Base-by-base conservation (phyloP, 2,888 invertebrate genomes). In the Torymus texanus region DNA sequence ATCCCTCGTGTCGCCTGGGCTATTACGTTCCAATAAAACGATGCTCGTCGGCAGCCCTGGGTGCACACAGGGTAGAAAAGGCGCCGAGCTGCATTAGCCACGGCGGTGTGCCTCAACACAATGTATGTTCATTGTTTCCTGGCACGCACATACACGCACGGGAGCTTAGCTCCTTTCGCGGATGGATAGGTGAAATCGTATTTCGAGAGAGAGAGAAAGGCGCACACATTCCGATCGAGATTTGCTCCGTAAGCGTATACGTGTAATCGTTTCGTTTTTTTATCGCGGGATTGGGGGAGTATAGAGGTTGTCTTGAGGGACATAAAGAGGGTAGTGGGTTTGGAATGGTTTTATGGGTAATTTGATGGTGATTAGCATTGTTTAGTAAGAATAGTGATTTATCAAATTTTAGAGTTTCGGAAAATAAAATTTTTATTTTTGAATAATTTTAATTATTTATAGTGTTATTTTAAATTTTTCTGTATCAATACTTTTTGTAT, bases 51-150 rank as follows among this genome's bases (percentile, higher is more conserved):
- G 18, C 56, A n/a, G 66, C 67, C n/a, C 21, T 11, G 14, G 50
- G 59, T 50, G 16, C 18, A 11, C 14, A 21, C 21, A 21, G 21
- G 21, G 2, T 11, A 72, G 63, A 72, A 59, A 53, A 62, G 66
- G 62, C 67, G 41, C 68, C 68, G 59, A 78, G 75, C 75, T 62
- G 74, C 18, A 70, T 74, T 74, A 74, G 58, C 61, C 41, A 16
- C 50, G 24, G n/a, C 21, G 61, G 62, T 24, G 70, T 63, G 63
- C 63, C 53, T 10, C 14, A 41, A 24, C 50, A 84, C 84, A 84
- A 84, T 82, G 76, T 59, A 41, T 63, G 11, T 61, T 41, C 79
- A 80, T 85, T 85, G 84, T 85, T 83, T 85, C 81, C 80, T 50
- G 41, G 81, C 66, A 65, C 14, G 63, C n/a, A 50, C 62, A 11